These are phyloP conservation scores for Onychomys leucogaster DNA, from an alignment of 2,797 vertebrate genomes.

Conservation along the genomic window DNA sequence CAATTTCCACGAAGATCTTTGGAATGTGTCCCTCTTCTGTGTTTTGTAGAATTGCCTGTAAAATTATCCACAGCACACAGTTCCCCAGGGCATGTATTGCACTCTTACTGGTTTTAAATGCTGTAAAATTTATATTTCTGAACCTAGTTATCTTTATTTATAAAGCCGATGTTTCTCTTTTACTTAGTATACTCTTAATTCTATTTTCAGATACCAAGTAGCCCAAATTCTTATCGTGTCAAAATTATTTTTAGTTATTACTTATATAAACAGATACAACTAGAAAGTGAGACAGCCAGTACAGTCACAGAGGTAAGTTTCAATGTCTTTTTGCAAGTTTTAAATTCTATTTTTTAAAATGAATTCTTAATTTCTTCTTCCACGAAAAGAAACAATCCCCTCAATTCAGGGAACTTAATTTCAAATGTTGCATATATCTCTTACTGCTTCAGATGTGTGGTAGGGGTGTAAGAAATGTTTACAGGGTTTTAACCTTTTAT, in stretches of 20 bases:
- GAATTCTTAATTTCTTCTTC: neutral
- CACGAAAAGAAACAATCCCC: slow-evolving; percentile 42
- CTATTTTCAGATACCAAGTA: slow-evolving; percentile 10
- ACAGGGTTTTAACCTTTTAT: neutral
- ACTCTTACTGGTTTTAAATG: neutral
- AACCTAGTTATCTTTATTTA: neutral
- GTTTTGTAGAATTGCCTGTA: neutral
- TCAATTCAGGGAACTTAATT: neutral
- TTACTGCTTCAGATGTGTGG: neutral
- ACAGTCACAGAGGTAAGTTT: neutral
- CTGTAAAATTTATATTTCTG: neutral
- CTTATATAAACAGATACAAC: neutral
- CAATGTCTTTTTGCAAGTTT: slow-evolving; percentile 21
- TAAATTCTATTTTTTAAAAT: neutral
- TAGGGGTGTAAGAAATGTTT: neutral
- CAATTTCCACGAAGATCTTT: neutral
- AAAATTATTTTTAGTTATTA: slow-evolving; percentile 34
- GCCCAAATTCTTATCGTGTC: neutral
- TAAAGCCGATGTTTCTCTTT: neutral
- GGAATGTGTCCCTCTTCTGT: neutral
- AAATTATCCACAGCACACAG: neutral
- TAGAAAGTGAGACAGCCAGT: neutral
- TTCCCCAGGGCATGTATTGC: neutral
- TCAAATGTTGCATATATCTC: neutral
- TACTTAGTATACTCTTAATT: neutral